Conservation (phyloP, 2,113 vertebrate genomes). For the Meleagris gallopavo region DNA sequence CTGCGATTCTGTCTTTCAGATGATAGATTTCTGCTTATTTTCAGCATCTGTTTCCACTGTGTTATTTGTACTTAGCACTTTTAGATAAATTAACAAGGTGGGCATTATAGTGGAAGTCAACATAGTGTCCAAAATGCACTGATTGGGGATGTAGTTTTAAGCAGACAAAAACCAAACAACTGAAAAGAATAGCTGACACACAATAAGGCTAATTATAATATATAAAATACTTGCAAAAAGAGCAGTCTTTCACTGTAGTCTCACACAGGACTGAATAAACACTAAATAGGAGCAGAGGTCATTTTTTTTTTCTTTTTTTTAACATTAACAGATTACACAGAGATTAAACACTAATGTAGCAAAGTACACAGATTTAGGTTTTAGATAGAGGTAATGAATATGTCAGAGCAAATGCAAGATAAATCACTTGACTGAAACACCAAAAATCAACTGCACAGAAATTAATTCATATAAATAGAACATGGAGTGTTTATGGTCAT, state of each 20-base stretch:
- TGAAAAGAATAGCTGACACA: neutral
- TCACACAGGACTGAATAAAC: neutral
- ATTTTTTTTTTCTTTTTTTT: neutral
- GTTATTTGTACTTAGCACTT: neutral
- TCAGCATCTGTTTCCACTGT: neutral
- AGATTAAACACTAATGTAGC: neutral
- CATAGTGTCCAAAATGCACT: neutral
- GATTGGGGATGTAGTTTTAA: neutral
- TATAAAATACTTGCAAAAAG: neutral
- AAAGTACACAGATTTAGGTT: neutral
- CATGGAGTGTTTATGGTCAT: neutral
- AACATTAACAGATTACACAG: neutral
- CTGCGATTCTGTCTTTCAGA: neutral
- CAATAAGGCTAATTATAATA: neutral
- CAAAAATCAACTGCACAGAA: neutral
- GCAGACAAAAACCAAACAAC: neutral
- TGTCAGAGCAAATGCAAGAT: neutral
- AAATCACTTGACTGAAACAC: neutral
- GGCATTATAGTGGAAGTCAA: neutral
- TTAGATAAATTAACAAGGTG: neutral
- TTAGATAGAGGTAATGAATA: conserved; percentile 32
- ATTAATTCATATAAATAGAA: neutral
- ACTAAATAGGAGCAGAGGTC: neutral
- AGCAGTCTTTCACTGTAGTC: neutral
- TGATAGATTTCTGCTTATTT: neutral